A percentile compares a stretch with the other conserved stretches of the same genome.
phyloP scores from a whole-genome alignment of 1,140 invertebrate species.

The Reticulitermes speratus region DNA sequence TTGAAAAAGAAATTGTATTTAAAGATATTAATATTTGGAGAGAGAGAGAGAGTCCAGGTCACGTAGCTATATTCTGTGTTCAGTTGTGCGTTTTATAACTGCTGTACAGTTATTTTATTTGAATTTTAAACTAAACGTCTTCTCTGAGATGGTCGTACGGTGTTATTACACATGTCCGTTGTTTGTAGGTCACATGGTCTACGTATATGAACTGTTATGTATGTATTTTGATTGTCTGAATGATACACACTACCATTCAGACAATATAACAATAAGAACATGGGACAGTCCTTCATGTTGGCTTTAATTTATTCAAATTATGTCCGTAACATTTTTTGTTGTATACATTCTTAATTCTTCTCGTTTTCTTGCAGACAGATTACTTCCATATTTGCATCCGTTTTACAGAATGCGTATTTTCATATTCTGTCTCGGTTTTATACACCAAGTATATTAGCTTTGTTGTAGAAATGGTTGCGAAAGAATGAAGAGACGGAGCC shows the following conservation, averaged over 20 bases:
- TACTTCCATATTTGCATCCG: neutral
- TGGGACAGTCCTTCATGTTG: neutral
- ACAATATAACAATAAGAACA: neutral
- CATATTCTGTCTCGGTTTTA: neutral
- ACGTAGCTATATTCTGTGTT: neutral
- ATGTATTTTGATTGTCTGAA: neutral
- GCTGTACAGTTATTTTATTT: slow-evolving; percentile 2
- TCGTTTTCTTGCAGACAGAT: neutral
- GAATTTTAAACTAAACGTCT: neutral
- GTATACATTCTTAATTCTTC: neutral
- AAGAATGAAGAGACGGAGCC: too few relatives aligned
- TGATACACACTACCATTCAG: neutral
- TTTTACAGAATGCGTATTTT: neutral
- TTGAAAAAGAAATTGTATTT: neutral
- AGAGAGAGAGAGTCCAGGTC: neutral
- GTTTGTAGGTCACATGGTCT: neutral
- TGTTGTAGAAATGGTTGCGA: too few relatives aligned
- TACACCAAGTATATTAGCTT: neutral
- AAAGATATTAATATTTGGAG: neutral
- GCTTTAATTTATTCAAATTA: slow-evolving; percentile 11
- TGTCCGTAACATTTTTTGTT: neutral
- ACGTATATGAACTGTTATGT: neutral
- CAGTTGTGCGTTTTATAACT: neutral
- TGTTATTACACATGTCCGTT: neutral
- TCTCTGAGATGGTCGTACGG: neutral